These are phyloP conservation scores for Saturnia pavonia DNA, from an alignment of 2,888 invertebrate species.

Conservation along the genomic window DNA sequence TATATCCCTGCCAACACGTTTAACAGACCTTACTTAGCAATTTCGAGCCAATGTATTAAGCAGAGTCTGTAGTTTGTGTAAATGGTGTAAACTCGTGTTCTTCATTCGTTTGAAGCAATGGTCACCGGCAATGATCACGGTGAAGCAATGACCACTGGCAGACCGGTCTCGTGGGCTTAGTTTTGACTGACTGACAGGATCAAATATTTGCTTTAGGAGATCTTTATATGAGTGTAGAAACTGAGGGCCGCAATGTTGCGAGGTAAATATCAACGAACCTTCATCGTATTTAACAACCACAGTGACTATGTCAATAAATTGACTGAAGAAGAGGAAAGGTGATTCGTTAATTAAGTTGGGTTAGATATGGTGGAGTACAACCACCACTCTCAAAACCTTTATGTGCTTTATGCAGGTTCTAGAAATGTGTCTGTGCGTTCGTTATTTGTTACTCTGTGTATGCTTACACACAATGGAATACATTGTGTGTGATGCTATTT, in stretches of 20 bases:
- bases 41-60: background rate
- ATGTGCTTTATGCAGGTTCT: background rate
- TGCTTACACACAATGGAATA: background rate
- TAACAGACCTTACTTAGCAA: constrained; percentile 4
- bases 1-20: constrained; percentile 23
- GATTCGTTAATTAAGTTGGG: too few species aligned
- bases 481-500: too few species aligned
- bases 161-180: background rate
- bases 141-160: too few species aligned
- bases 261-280: background rate
- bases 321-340: background rate
- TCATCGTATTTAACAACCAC: background rate
- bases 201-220: background rate
- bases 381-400: background rate
- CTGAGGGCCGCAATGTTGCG: background rate
- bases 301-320: background rate
- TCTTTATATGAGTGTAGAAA: background rate
- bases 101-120: too few species aligned
- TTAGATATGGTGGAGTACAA: too few species aligned
- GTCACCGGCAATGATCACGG: too few species aligned
- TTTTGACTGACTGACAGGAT: background rate
- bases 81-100: background rate
- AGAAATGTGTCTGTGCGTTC: background rate
- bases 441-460: background rate
- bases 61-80: background rate